Evolutionary conservation across 2,113 vertebrate genomes (phyloP).

Genomic region (Polyodon spathula): DNA sequence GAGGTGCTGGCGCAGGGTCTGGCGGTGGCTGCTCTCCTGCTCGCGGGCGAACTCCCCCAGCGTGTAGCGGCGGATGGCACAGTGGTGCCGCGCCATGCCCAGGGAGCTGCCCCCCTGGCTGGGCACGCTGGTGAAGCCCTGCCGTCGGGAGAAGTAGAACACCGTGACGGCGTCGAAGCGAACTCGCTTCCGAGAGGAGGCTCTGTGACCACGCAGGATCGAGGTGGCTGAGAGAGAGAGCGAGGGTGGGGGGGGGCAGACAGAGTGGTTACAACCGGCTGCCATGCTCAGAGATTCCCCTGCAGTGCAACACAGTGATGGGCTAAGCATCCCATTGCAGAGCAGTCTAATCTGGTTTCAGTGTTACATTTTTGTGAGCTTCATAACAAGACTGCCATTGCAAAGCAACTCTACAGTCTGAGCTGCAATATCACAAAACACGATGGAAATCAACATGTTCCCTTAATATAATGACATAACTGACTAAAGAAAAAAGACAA

Average conservation of each 20-base stretch:
- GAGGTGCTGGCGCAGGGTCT: slow-evolving; percentile 80
- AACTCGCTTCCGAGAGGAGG: slow-evolving; percentile 71
- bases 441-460: too few relatives aligned
- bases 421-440: too few relatives aligned
- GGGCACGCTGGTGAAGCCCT: slow-evolving; percentile 97
- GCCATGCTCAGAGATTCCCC: too few relatives aligned
- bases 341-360: too few relatives aligned
- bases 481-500: too few relatives aligned
- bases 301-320: too few relatives aligned
- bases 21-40: slow-evolving; percentile 81
- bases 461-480: too few relatives aligned
- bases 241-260: slow-evolving; percentile 5
- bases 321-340: too few relatives aligned
- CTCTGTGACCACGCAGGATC: slow-evolving; percentile 83
- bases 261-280: too few relatives aligned
- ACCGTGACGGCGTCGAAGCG: slow-evolving; percentile 93
- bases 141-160: slow-evolving; percentile 88
- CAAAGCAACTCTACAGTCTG: too few relatives aligned
- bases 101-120: slow-evolving; percentile 94
- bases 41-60: slow-evolving; percentile 92
- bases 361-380: too few relatives aligned
- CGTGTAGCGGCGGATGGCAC: slow-evolving; percentile 80
- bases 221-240: slow-evolving; percentile 66
- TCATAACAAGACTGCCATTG: too few relatives aligned
- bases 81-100: slow-evolving; percentile 90